Evolutionary conservation across 1,140 invertebrate species (phyloP).

Genomic region (Hylaeus volcanicus): DNA sequence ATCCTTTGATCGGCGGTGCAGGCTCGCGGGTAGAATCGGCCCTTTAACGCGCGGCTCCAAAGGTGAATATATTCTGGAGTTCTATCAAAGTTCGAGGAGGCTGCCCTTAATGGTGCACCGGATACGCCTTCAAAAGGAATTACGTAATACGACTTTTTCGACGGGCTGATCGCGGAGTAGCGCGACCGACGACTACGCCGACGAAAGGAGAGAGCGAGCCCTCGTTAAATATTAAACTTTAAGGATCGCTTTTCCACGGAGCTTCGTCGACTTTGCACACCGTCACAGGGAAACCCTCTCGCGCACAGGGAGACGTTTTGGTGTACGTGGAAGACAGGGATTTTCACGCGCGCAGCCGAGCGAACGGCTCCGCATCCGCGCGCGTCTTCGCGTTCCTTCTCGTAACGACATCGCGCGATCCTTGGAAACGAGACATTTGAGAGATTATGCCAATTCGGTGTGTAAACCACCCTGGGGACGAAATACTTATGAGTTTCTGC

Average conservation of each 20-base stretch:
- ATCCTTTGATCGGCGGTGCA: conserved; percentile 34
- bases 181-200: conserved; percentile 5
- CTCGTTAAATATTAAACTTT: conserved; percentile 80
- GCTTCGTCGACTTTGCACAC: conserved; percentile 45
- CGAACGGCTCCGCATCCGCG: not conserved
- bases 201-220: conserved; percentile 51
- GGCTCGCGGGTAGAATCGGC: conserved; percentile 8
- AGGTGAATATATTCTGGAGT: conserved; percentile 69
- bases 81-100: conserved; percentile 71
- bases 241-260: conserved; percentile 59
- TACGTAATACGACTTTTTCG: conserved; percentile 74
- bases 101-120: conserved; percentile 73
- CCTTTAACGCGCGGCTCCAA: conserved; percentile 13
- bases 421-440: conserved; percentile 77
- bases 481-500: conserved; percentile 44
- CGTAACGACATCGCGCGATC: conserved; percentile 74
- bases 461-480: conserved; percentile 40
- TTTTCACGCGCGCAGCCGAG: not conserved
- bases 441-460: conserved; percentile 78
- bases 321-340: not conserved
- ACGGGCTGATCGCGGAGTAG: conserved; percentile 46
- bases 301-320: not conserved
- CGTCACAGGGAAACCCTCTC: not conserved
- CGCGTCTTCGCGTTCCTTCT: conserved; percentile 25
- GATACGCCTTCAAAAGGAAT: conserved; percentile 79